Conservation (phyloP, 2,888 invertebrate genomes). For the Agrochola litura region DNA sequence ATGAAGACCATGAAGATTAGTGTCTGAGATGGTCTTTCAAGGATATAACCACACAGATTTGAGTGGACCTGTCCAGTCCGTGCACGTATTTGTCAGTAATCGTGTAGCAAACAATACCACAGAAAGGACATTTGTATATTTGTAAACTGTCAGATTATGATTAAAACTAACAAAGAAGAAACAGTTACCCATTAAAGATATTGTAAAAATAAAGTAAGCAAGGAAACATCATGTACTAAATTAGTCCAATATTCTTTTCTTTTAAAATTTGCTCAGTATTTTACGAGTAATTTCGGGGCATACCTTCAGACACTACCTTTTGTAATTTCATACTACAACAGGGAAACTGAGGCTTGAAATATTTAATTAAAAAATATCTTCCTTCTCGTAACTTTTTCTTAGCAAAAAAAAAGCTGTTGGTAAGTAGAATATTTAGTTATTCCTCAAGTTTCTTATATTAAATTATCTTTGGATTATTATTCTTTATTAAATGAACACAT, state of each 20-base stretch:
- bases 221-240: not conserved
- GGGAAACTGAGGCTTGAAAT: constrained; percentile 31
- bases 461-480: not conserved
- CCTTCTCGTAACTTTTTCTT: constrained; percentile 13
- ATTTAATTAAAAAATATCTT: constrained; percentile 51
- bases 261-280: not conserved
- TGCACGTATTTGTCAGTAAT: too few relatives aligned
- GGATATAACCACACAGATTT: too few relatives aligned
- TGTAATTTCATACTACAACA: constrained; percentile 33
- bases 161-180: too few relatives aligned
- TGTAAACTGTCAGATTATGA: too few relatives aligned
- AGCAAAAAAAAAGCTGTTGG: not conserved
- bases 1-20: too few relatives aligned
- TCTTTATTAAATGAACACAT: too few relatives aligned
- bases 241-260: not conserved
- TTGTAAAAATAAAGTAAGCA: not conserved
- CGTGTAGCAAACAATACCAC: too few relatives aligned
- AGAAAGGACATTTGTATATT: too few relatives aligned
- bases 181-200: too few relatives aligned
- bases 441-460: not conserved
- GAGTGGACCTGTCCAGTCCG: too few relatives aligned
- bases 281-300: constrained; percentile 6
- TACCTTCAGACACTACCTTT: constrained; percentile 8
- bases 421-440: constrained; percentile 4
- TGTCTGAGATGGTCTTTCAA: too few relatives aligned